A percentile compares a stretch with the other conserved stretches of the same genome.
Conservation (phyloP, 2,113 vertebrate genomes). For the Motacilla alba region DNA sequence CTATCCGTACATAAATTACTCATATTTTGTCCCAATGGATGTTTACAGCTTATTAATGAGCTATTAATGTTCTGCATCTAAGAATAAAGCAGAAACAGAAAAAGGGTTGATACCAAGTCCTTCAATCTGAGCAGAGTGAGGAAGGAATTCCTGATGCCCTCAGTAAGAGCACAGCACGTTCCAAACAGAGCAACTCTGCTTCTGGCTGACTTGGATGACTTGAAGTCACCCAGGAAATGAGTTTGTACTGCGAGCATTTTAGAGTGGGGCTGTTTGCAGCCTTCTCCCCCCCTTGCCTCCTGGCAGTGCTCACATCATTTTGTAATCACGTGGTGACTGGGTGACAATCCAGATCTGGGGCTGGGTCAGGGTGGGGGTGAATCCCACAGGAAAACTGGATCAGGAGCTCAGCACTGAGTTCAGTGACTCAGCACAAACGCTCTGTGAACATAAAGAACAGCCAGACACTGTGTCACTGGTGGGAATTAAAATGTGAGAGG, state of each 20-base stretch:
- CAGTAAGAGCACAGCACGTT: background rate
- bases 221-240: background rate
- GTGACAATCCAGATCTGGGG: fast-evolving
- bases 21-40: background rate
- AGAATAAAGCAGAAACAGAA: background rate
- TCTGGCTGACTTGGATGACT: background rate
- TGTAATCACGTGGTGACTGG: background rate
- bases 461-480: background rate
- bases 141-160: background rate
- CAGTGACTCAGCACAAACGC: background rate
- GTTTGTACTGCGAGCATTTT: background rate
- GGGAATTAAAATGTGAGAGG: conserved; percentile 1
- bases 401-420: background rate
- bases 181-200: background rate
- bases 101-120: background rate
- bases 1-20: background rate
- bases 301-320: background rate
- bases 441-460: background rate
- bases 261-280: background rate
- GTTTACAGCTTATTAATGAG: background rate
- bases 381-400: background rate
- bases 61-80: background rate
- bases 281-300: background rate
- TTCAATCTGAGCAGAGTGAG: background rate
- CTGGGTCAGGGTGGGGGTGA: background rate